Conservation (phyloP, 2,113 vertebrate species). For the Phalacrocorax aristotelis region DNA sequence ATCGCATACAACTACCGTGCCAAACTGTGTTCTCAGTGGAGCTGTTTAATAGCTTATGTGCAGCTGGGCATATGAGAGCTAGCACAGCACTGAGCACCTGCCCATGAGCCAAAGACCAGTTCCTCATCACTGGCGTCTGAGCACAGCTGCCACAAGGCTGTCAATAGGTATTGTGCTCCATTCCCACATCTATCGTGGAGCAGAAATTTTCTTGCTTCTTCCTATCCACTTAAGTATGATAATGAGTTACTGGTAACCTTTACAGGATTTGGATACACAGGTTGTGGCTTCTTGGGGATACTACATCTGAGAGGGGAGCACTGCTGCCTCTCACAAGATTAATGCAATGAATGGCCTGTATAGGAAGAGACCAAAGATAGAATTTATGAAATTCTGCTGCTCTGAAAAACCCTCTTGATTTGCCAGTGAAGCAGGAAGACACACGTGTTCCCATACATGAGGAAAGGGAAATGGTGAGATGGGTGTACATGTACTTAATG, state of each 20-base stretch:
- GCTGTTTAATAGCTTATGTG: background rate
- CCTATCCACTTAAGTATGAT: background rate
- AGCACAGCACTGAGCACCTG: background rate
- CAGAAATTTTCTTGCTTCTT: background rate
- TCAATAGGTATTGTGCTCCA: background rate
- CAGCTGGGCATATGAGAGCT: background rate
- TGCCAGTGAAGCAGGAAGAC: background rate
- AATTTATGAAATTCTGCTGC: background rate
- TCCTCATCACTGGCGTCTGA: background rate
- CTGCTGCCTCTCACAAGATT: background rate
- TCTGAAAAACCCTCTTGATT: background rate
- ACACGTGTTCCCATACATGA: background rate
- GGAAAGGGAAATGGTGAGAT: background rate
- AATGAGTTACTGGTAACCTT: background rate
- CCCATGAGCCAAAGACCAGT: background rate
- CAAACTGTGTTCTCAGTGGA: background rate
- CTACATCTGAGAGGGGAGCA: background rate
- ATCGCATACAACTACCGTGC: background rate
- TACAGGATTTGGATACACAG: background rate
- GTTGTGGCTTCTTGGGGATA: background rate
- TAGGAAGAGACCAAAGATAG: background rate
- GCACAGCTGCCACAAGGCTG: background rate
- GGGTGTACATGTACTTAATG: background rate
- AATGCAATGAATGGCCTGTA: background rate
- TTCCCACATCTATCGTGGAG: background rate